Evolutionary conservation across 2,113 vertebrate genomes (phyloP).

Genomic region (Oryzias javanicus): DNA sequence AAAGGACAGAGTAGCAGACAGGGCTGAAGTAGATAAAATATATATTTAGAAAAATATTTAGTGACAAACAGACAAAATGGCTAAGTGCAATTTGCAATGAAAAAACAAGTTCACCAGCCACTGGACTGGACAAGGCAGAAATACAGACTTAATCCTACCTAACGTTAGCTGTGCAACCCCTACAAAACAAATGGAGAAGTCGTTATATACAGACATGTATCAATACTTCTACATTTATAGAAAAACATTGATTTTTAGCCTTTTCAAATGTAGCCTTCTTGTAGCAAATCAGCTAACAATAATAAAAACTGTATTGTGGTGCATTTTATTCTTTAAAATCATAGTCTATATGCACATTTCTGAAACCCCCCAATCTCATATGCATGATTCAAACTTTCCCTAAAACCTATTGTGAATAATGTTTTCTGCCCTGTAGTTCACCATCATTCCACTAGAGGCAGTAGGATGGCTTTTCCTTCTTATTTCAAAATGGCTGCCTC

Average conservation of each 20-base stretch:
- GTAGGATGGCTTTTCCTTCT: too few species aligned
- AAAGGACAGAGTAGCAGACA: slow-evolving; percentile 35
- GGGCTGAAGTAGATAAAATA: slow-evolving; percentile 45
- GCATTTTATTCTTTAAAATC: background rate
- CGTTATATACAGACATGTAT: slow-evolving; percentile 32
- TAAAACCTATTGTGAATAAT: too few species aligned
- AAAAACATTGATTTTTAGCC: slow-evolving; percentile 8
- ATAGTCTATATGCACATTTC: too few species aligned
- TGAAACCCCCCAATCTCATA: too few species aligned
- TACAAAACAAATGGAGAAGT: slow-evolving; percentile 72
- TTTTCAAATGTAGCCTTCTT: slow-evolving; percentile 26
- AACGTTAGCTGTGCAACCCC: slow-evolving; percentile 80
- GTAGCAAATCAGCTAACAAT: slow-evolving; percentile 35
- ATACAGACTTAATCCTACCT: slow-evolving; percentile 78
- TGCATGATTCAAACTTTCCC: too few species aligned
- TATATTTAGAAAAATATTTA: slow-evolving; percentile 69
- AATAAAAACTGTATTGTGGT: background rate
- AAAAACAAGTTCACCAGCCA: slow-evolving; percentile 65
- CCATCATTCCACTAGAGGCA: too few species aligned
- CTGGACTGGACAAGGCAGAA: slow-evolving; percentile 65
- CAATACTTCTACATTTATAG: background rate
- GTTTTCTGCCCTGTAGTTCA: too few species aligned
- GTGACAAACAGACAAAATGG: slow-evolving; percentile 63
- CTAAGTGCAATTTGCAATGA: slow-evolving; percentile 64
- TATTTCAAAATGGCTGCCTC: too few species aligned